Conservation (phyloP, 2,888 invertebrate species). For the Hedychridium roseum region DNA sequence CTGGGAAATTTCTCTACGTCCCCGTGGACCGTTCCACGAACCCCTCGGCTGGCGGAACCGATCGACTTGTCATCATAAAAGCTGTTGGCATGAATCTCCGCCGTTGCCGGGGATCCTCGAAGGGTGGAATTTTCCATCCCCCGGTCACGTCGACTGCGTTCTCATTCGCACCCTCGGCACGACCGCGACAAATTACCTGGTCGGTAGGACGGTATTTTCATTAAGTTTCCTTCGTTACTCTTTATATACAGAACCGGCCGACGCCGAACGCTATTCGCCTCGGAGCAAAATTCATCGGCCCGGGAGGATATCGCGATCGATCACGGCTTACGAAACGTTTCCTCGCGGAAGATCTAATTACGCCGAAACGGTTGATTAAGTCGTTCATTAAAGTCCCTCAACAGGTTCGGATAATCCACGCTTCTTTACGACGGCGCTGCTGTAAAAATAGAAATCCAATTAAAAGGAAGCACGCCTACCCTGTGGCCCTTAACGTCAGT, state of each 20-base stretch:
- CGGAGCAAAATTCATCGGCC: too few species aligned
- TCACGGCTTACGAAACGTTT: too few species aligned
- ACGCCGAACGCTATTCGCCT: too few species aligned
- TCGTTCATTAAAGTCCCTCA: too few species aligned
- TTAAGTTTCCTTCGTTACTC: conserved; percentile 1
- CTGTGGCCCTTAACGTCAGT: conserved; percentile 15
- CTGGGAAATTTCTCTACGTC: neutral
- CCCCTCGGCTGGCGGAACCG: neutral
- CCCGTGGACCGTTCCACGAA: neutral
- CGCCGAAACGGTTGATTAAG: too few species aligned
- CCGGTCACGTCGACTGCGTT: too few species aligned
- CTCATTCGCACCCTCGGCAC: neutral
- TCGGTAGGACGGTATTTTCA: neutral
- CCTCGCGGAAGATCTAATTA: conserved; percentile 24
- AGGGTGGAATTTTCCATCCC: too few species aligned
- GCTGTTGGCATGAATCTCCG: neutral
- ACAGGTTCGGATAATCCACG: conserved; percentile 19
- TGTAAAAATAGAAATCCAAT: too few species aligned
- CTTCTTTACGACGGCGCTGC: conserved; percentile 18
- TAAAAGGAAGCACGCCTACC: too few species aligned
- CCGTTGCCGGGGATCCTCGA: neutral
- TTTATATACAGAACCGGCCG: too few species aligned
- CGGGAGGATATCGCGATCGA: conserved; percentile 9
- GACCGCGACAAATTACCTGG: conserved; percentile 1
- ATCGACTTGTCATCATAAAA: too few species aligned